Evolutionary conservation across 37 sponge, comb jelly and placozoan genomes (phyloP), one percentile per base, ranked within the genome.

Genomic region (Amphimedon queenslandica): DNA sequence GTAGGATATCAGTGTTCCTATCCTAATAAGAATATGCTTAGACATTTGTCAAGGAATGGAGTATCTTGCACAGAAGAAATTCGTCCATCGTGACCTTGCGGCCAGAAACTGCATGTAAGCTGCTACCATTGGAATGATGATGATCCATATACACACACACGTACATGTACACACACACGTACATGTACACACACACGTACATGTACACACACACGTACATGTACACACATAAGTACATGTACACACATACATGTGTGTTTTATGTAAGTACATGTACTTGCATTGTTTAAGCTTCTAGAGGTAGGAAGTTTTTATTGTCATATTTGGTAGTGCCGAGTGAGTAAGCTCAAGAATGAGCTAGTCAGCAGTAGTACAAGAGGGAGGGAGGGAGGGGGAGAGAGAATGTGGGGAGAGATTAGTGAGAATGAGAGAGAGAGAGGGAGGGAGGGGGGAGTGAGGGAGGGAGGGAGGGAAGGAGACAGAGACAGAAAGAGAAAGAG

Each of bases 301-400:
- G n/a, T n/a, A n/a, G n/a, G n/a, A n/a, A n/a, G n/a, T n/a, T n/a
- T n/a, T n/a, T n/a, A n/a, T n/a, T n/a, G n/a, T n/a, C n/a, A n/a
- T n/a, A n/a, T n/a, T n/a, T n/a, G n/a, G n/a, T n/a, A n/a, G n/a
- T n/a, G n/a, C n/a, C n/a, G n/a, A n/a, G n/a, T n/a, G n/a, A n/a
- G n/a, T n/a, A n/a, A n/a, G n/a, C 53, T 18, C 13, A 47, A 13
- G 53, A 18, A 47, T 47, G 53, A 18, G 57, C 71, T 83, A 40
- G 74, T 74, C 3, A 87, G 69, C 25, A 94, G 92, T 64, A 73
- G 79, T 37, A 73, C 99, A 3, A 57, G 58, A 34, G 38, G 76
- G 56, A 92, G 92, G 79, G 99, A 98, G 75, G 77, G 53, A 13
- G 53, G 8, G 8, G 53, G 53, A 47, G 13, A 18, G 53, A 47